A percentile compares a stretch with the other conserved stretches of the same genome.
phyloP scores from a whole-genome alignment of 2,797 vertebrate species.

The Sphenodon punctatus region DNA sequence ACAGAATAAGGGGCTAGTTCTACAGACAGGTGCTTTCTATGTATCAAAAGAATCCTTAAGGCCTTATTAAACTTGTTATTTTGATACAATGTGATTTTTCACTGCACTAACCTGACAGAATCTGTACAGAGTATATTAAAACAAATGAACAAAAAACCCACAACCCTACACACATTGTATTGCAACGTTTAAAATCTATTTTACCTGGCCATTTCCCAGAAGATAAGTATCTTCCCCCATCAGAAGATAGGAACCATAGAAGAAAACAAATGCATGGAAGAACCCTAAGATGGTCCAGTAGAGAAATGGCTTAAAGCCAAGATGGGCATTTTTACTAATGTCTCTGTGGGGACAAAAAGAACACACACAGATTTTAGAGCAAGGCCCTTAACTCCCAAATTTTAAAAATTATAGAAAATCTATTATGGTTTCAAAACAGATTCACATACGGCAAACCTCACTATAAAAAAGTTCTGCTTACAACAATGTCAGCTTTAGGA shows the following conservation, averaged over 20 bases:
- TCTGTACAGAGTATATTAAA: not conserved
- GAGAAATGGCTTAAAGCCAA: constrained; percentile 93
- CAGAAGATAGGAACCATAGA: constrained; percentile 94
- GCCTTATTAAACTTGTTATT: not conserved
- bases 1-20: not conserved
- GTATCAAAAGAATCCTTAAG: not conserved
- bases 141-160: not conserved
- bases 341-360: constrained; percentile 83
- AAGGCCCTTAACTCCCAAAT: not conserved
- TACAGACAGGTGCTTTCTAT: not conserved
- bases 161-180: not conserved
- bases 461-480: too few species aligned
- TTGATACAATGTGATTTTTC: not conserved
- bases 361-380: constrained; percentile 12
- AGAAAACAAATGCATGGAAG: constrained; percentile 94
- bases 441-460: too few species aligned
- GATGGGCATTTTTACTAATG: constrained; percentile 92
- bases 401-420: too few species aligned
- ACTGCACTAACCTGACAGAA: not conserved
- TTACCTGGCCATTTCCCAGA: constrained; percentile 97
- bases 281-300: constrained; percentile 98
- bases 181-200: constrained; percentile 13
- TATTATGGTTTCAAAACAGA: too few species aligned
- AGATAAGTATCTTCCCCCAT: constrained; percentile 94
- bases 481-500: too few species aligned